These are phyloP conservation scores for Cynaeus angustus DNA, from an alignment of 2,888 invertebrate genomes.

Conservation along the genomic window DNA sequence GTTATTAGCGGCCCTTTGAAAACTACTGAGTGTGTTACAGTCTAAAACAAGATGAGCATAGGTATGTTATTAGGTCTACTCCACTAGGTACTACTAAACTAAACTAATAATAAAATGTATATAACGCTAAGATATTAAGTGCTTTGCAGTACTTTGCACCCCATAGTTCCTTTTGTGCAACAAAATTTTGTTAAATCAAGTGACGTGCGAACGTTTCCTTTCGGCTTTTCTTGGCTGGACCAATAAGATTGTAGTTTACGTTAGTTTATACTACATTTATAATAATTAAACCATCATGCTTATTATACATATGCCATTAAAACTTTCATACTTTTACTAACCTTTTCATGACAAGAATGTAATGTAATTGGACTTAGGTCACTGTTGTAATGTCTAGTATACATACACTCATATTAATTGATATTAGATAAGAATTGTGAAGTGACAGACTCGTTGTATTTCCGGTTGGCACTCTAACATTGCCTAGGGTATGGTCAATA, in stretches of 20 bases:
- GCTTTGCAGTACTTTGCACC: conserved; percentile 55
- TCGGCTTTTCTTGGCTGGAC: conserved; percentile 53
- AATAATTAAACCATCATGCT: conserved; percentile 38
- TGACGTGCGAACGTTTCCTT: conserved; percentile 22
- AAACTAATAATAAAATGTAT: conserved; percentile 28
- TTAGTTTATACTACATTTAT: conserved; percentile 15
- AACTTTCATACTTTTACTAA: conserved; percentile 56
- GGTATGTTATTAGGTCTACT: conserved; percentile 24
- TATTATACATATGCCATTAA: conserved; percentile 15
- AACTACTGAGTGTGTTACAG: conserved; percentile 21
- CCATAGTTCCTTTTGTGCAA: conserved; percentile 57
- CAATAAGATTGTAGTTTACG: conserved; percentile 42
- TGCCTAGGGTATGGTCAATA: conserved; percentile 37
- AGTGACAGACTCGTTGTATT: conserved; percentile 1
- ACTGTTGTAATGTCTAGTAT: conserved; percentile 42
- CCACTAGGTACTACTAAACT: conserved; percentile 20
- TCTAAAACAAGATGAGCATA: conserved; percentile 19
- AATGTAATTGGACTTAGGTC: conserved; percentile 30
- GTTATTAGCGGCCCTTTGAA: conserved; percentile 28
- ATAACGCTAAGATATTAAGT: conserved; percentile 39
- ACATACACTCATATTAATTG: conserved; percentile 27
- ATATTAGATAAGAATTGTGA: conserved; percentile 36
- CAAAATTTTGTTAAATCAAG: conserved; percentile 40
- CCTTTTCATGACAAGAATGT: conserved; percentile 47
- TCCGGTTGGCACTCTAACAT: conserved; percentile 30